phyloP scores from a whole-genome alignment of 2,797 vertebrate species.

The Sebastes minor region DNA sequence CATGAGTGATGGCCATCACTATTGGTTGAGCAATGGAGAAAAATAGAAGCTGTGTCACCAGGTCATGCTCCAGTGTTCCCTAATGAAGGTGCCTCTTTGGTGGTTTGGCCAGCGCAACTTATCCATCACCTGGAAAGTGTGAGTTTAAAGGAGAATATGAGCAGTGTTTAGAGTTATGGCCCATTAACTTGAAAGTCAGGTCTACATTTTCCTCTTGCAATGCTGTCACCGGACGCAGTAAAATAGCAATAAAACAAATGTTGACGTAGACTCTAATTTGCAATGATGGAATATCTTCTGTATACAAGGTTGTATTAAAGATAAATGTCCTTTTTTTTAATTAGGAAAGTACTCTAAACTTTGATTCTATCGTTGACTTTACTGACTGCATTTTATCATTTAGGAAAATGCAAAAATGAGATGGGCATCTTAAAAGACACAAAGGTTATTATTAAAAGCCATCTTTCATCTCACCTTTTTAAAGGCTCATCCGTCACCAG shows the following conservation, averaged over 20 bases:
- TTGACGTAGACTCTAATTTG: neutral
- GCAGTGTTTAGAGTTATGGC: conserved; percentile 3
- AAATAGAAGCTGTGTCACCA: conserved; percentile 41
- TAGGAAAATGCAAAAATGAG: neutral
- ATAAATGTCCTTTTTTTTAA: neutral
- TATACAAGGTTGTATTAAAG: neutral
- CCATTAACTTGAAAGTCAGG: conserved; percentile 32
- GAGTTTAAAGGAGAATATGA: conserved; percentile 28
- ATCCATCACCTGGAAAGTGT: conserved; percentile 44
- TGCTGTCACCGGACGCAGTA: neutral
- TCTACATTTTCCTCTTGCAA: neutral
- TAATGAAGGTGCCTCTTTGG: conserved; percentile 30
- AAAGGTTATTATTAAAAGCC: conserved; percentile 1
- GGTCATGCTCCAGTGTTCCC: conserved; percentile 36
- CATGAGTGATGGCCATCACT: conserved; percentile 54
- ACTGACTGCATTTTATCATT: neutral
- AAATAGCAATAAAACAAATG: conserved; percentile 14
- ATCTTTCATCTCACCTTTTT: conserved; percentile 30
- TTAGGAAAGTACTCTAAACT: neutral
- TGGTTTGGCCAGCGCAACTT: conserved; percentile 2
- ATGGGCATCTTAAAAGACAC: neutral
- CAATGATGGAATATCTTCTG: neutral
- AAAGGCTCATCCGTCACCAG: conserved; percentile 22
- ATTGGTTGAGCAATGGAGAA: conserved; percentile 11
- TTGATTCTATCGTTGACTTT: neutral